Evolutionary conservation across 2,888 invertebrate species (phyloP), one percentile per base, ranked within the genome.

Genomic region (Tribolium freemani): DNA sequence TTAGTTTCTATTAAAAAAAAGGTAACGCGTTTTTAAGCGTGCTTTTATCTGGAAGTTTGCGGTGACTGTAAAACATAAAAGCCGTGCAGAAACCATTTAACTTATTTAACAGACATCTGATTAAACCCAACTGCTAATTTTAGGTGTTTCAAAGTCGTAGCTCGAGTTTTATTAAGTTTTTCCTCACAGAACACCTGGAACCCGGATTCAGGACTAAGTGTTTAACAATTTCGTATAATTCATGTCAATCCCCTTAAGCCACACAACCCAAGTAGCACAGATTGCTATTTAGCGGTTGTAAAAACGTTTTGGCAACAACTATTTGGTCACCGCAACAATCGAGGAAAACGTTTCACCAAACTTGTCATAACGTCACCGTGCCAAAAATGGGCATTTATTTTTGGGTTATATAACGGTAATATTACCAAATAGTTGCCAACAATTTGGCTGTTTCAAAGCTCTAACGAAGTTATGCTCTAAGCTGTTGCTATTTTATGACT

Each of bases 81-180:
- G 71, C 69, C 73, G 67, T 72, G 75, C 69, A 70, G 66, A 74
- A 74, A 73, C 75, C 75, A 74, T 77, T 77, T 75, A 74, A 77
- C 75, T 78, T 79, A 80, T 80, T 81, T 78, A 79, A 77, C 80
- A 76, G 78, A 75, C 78, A 77, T 80, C 82, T 80, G 81, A 83
- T 83, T 82, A 81, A 81, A 79, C 77, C 76, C 75, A 76, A 78
- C 76, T 77, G 79, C 77, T 76, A 76, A 76, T 80, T 81, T 78
- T 69, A 76, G 76, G 72, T 75, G 78, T 74, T 79, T 73, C 75
- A 79, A 78, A 81, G 73, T 78, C 79, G 77, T 80, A 76, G 63
- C 72, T 74, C 72, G 64, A 75, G 77, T 79, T 80, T 81, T 81
- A 83, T 82, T 83, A 81, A 81, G 77, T 83, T 82, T 80, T 83